These are phyloP conservation scores for Tenebrosternarchus preto DNA, from an alignment of 2,113 vertebrate genomes.

Conservation along the genomic window DNA sequence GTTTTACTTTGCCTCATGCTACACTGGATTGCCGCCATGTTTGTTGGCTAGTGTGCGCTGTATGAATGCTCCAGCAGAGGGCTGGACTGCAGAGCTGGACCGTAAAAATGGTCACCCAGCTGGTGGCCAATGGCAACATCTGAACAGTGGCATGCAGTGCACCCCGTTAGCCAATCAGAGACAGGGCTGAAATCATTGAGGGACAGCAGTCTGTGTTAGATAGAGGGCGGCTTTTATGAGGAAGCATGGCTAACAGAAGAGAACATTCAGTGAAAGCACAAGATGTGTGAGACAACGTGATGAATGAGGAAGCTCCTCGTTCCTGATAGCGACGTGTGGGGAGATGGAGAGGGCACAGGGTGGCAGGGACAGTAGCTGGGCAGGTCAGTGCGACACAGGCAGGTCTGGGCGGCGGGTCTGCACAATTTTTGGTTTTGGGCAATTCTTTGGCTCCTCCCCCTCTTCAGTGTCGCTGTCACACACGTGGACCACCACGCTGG, in stretches of 20 bases:
- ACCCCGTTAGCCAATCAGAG: slow-evolving; percentile 36
- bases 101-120: slow-evolving; percentile 17
- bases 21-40: slow-evolving; percentile 27
- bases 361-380: slow-evolving; percentile 60
- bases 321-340: slow-evolving; percentile 56
- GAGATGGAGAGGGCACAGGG: slow-evolving; percentile 57
- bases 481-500: slow-evolving; percentile 86
- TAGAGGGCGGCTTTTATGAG: slow-evolving; percentile 3
- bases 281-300: slow-evolving; percentile 20
- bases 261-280: slow-evolving; percentile 10
- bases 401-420: slow-evolving; percentile 83
- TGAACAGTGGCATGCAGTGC: slow-evolving; percentile 9
- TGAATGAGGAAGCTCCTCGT: slow-evolving; percentile 51
- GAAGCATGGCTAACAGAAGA: slow-evolving; percentile 30
- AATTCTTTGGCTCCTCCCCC: slow-evolving; percentile 83
- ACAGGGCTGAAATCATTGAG: slow-evolving; percentile 7
- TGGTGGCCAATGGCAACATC: slow-evolving; percentile 38
- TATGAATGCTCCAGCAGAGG: slow-evolving; percentile 32
- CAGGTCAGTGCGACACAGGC: slow-evolving; percentile 82
- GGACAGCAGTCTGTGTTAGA: slow-evolving; percentile 23
- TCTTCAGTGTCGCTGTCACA: slow-evolving; percentile 82
- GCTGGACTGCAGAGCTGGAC: slow-evolving; percentile 17
- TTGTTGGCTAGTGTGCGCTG: slow-evolving; percentile 44
- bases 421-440: slow-evolving; percentile 86
- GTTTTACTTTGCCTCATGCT: slow-evolving; percentile 36